A percentile compares a stretch with the other conserved stretches of the same genome.
These are phyloP conservation scores for Pogonomyrmex californicus DNA, from an alignment of 1,140 invertebrate genomes.

Conservation along the genomic window DNA sequence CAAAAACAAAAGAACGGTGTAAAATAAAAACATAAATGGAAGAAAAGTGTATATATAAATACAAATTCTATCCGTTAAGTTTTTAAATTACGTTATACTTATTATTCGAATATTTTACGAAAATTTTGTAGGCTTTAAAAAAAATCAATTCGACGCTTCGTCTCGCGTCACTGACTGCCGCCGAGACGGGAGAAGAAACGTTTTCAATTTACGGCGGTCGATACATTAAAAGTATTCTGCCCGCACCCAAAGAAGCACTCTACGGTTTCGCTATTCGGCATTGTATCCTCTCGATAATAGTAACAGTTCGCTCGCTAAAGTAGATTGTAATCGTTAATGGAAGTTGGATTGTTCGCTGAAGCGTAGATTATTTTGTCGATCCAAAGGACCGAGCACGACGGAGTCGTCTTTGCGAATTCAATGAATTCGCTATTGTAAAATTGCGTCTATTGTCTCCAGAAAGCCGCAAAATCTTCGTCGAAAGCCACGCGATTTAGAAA, in stretches of 20 bases:
- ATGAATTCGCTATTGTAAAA: slow-evolving; percentile 2
- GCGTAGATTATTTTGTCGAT: slow-evolving; percentile 32
- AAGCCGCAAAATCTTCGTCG: neutral
- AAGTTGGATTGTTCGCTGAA: slow-evolving; percentile 20
- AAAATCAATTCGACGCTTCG: neutral
- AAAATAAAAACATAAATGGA: neutral
- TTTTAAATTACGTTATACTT: neutral
- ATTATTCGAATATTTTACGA: neutral
- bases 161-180: slow-evolving; percentile 8
- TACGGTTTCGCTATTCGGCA: slow-evolving; percentile 23
- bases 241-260: neutral
- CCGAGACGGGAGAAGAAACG: neutral
- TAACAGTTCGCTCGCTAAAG: slow-evolving; percentile 25
- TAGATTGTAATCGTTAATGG: slow-evolving; percentile 49
- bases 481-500: slow-evolving; percentile 4
- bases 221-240: slow-evolving; percentile 36
- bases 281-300: slow-evolving; percentile 25
- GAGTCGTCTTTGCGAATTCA: slow-evolving; percentile 13
- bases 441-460: slow-evolving; percentile 15
- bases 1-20: neutral
- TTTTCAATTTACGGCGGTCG: slow-evolving; percentile 38
- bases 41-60: neutral
- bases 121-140: neutral
- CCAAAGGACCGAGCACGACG: neutral
- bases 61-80: neutral